Percentiles rank a stretch among this genome's conserved stretches.
Conservation (phyloP, 2,797 vertebrate species). For the Neosalanx taihuensis region DNA sequence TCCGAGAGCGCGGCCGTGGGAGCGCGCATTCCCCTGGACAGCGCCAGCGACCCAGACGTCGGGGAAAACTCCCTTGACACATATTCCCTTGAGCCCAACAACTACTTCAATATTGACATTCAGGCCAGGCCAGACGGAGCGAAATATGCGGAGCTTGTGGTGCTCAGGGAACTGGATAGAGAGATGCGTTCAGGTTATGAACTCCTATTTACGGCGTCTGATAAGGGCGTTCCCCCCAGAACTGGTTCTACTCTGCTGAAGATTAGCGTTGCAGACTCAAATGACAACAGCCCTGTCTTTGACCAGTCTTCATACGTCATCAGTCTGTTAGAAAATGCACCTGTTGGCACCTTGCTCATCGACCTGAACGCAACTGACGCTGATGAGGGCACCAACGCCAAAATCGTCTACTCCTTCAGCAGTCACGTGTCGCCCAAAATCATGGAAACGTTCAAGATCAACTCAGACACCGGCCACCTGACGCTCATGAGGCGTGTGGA, state of each 20-base stretch:
- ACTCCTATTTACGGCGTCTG: slow-evolving; percentile 90
- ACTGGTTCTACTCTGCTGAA: slow-evolving; percentile 88
- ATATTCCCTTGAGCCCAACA: slow-evolving; percentile 85
- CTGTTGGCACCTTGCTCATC: slow-evolving; percentile 84
- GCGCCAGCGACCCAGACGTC: slow-evolving; percentile 92
- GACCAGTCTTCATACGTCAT: slow-evolving; percentile 86
- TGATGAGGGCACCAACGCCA: slow-evolving; percentile 93
- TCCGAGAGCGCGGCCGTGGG: slow-evolving; percentile 92
- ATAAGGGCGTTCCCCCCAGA: slow-evolving; percentile 87
- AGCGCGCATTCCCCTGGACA: slow-evolving; percentile 92
- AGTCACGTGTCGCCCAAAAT: slow-evolving; percentile 92
- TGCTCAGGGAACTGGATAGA: slow-evolving; percentile 88
- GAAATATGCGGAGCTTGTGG: slow-evolving; percentile 91
- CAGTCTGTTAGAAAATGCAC: slow-evolving; percentile 84
- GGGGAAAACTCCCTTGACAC: slow-evolving; percentile 92
- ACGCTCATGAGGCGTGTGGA: slow-evolving; percentile 88
- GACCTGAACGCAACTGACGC: slow-evolving; percentile 94
- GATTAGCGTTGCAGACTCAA: slow-evolving; percentile 91
- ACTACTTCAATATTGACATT: slow-evolving; percentile 90
- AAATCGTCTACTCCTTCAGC: slow-evolving; percentile 92
- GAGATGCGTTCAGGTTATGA: slow-evolving; percentile 87
- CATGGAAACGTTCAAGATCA: slow-evolving; percentile 89
- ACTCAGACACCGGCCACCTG: slow-evolving; percentile 86
- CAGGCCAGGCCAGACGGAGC: slow-evolving; percentile 88
- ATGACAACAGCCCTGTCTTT: slow-evolving; percentile 93